A percentile compares a stretch with the other conserved stretches of the same genome.
Evolutionary conservation across 2,113 vertebrate genomes (phyloP).

Genomic region (Dromaius novaehollandiae): DNA sequence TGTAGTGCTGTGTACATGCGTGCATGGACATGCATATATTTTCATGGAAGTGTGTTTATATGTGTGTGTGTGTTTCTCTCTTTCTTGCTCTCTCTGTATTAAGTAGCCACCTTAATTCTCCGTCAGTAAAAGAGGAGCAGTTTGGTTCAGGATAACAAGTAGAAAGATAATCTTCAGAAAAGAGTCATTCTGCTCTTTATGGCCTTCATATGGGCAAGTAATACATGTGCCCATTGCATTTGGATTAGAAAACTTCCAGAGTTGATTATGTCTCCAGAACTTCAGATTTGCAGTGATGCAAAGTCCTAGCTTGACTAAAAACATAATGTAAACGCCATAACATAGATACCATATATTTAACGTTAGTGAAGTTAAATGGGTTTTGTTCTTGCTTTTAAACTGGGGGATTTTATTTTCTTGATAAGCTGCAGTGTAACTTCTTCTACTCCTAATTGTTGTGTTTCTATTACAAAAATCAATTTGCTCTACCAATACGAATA

Average conservation of each 20-base stretch:
- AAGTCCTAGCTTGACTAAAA: not conserved
- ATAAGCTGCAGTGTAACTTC: not conserved
- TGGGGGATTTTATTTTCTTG: not conserved
- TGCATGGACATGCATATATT: fast-evolving
- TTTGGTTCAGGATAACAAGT: not conserved
- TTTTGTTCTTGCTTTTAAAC: not conserved
- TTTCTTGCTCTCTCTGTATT: not conserved
- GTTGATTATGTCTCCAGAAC: not conserved
- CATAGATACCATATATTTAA: not conserved
- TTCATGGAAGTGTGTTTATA: not conserved
- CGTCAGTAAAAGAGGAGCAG: not conserved
- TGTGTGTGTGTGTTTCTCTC: not conserved
- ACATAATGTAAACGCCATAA: not conserved
- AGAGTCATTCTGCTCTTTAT: not conserved
- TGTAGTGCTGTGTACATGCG: not conserved
- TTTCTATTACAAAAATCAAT: not conserved
- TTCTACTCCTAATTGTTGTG: not conserved
- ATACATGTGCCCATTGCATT: not conserved
- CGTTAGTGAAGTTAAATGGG: not conserved
- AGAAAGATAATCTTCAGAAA: constrained; percentile 39
- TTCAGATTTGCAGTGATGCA: not conserved
- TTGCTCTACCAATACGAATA: not conserved
- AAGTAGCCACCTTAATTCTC: not conserved
- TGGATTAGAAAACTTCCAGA: not conserved
- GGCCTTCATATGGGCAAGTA: not conserved